Conservation (phyloP, 53 echinoderm and acorn worm genomes). For the Glandiceps talaboti region DNA sequence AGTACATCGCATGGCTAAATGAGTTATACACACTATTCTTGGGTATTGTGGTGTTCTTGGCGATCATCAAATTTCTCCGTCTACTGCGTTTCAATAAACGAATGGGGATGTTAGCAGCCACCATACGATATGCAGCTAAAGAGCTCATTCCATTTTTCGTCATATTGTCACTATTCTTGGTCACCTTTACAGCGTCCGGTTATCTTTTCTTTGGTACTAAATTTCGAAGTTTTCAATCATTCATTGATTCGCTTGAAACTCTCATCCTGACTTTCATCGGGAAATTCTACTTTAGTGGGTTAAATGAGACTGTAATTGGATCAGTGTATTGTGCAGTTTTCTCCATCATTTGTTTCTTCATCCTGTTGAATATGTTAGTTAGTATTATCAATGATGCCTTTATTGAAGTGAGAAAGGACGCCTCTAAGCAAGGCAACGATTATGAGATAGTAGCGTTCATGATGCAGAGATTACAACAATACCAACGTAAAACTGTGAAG, state of each 20-base stretch:
- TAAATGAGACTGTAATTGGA: constrained; percentile 29
- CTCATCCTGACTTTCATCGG: constrained; percentile 56
- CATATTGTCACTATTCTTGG: constrained; percentile 41
- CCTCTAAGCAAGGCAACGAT: not conserved
- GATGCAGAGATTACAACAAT: constrained; percentile 15
- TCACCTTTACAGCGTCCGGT: constrained; percentile 33
- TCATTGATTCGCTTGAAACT: constrained; percentile 34
- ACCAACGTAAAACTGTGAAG: not conserved
- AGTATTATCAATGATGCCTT: constrained; percentile 64
- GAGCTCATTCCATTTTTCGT: constrained; percentile 43
- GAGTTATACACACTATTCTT: constrained; percentile 48
- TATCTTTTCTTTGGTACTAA: constrained; percentile 35
- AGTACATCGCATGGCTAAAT: constrained; percentile 64
- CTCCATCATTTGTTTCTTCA: constrained; percentile 47
- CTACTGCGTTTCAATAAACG: constrained; percentile 49
- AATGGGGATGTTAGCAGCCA: constrained; percentile 40
- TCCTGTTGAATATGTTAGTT: constrained; percentile 61
- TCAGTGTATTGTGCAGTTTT: constrained; percentile 39
- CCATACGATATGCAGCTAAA: constrained; percentile 28
- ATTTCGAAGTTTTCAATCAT: constrained; percentile 22
- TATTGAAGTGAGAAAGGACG: constrained; percentile 17
- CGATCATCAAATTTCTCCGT: constrained; percentile 48
- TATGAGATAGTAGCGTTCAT: constrained; percentile 35
- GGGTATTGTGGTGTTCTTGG: constrained; percentile 32
- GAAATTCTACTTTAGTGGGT: constrained; percentile 41